Conservation (phyloP, 2,113 vertebrate species). For the Bubo scandiacus region DNA sequence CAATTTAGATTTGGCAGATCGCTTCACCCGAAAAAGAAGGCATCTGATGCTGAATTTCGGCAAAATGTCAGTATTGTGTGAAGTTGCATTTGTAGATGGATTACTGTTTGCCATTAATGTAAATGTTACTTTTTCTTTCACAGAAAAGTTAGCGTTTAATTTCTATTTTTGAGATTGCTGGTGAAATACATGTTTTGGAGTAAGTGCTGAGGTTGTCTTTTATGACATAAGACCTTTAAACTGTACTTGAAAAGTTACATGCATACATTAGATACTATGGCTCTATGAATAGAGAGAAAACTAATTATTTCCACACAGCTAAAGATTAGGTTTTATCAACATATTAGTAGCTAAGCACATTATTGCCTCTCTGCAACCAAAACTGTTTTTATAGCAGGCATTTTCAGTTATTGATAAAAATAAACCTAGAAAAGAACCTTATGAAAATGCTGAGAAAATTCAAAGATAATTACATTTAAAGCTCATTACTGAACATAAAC, state of each 20-base stretch:
- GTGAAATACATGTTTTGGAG: not conserved
- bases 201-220: not conserved
- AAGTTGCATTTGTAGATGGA: not conserved
- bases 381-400: not conserved
- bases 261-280: not conserved
- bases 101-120: not conserved
- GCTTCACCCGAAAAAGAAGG: not conserved
- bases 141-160: not conserved
- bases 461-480: constrained; percentile 37
- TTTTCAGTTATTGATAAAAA: constrained; percentile 28
- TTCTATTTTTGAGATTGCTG: not conserved
- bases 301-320: not conserved
- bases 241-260: not conserved
- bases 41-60: constrained; percentile 11
- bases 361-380: not conserved
- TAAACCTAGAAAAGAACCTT: not conserved
- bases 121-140: not conserved
- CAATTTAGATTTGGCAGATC: constrained; percentile 16
- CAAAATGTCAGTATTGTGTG: not conserved
- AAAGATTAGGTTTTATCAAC: not conserved
- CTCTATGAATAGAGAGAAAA: not conserved
- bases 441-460: constrained; percentile 5
- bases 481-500: constrained; percentile 30
- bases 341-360: not conserved
- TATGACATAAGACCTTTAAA: not conserved